Evolutionary conservation across 2,113 vertebrate species (phyloP), one percentile per base, ranked within the genome.

Genomic region (Pyxicephalus adspersus): DNA sequence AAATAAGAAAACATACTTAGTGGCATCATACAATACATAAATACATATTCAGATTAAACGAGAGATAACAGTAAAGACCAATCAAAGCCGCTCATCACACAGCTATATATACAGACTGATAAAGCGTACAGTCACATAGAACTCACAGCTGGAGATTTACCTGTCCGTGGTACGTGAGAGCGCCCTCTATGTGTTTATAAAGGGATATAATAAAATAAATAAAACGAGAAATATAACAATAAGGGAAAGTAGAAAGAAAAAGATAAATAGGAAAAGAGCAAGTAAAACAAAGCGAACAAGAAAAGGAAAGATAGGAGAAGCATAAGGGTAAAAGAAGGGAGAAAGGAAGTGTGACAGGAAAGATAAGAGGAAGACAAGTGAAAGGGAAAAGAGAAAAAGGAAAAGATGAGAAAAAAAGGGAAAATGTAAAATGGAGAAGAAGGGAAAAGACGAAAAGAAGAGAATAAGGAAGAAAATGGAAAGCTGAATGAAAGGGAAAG

Each of bases 11-110:
- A 45, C 38, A 45, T 15, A 45, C 38, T 45, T 9, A 2, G 9
- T 45, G 22, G 20, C 52, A 73, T 15, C 7, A 52, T 22, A 52
- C 66, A 70, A 16, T 70, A 73, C 70, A 73, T 22, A 73, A 52
- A 73, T 57, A 31, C 31, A 31, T 57, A 72, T 22, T 52, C 52
- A 13, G 22, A 26, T 31, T 19, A 51, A 18, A 52, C 9, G 34
- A 29, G 5, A 20, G 0, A 8, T 34, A 73, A 9, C 31, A n/a
- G 29, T 29, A 31, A 57, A 57, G 29, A 58, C 18, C 17, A 25
- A 72, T 20, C 23, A 70, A 19, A 22, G 38, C 65, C 11, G 6
- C 22, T 26, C 6, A 70, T 0, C 25, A 70, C 22, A 6, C 34
- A 23, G 22, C 25, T 51, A 68, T n/a, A 28, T 13, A n/a, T 45